Base-by-base conservation (phyloP, 2,113 vertebrate species). In the Poeciliopsis turrubarensis region DNA sequence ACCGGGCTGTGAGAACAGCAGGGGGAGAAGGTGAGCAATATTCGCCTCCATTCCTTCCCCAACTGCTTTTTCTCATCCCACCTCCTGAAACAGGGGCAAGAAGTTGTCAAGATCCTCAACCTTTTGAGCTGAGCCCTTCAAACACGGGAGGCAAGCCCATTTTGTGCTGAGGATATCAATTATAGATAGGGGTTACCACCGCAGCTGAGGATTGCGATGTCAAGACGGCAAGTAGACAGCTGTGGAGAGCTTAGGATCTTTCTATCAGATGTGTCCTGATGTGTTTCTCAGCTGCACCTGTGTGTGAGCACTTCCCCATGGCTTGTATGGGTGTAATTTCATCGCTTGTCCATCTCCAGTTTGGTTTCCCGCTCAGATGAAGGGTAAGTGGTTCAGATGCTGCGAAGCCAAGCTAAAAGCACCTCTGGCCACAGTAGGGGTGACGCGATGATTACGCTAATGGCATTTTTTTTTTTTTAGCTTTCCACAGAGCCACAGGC, bases 121-220 rank as follows among this genome's bases (percentile, higher is more conserved):
- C 96, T 97, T 57, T 97, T 97, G 95, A 97, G 96, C 95, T 93
- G 95, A 92, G 96, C 95, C 96, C 96, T 97, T 96, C 96, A 98
- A 95, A 97, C 95, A 95, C 94, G 95, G 96, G 95, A 94, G 26
- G 95, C 93, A 97, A 57, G 95, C 96, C 96, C 95, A 97, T 98
- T 99, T 95, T 96, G 93, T 89, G 90, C 95, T 86, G 95, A 97
- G 97, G 97, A 98, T 98, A 98, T 98, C 97, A 99, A 99, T 99
- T 99, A 98, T 99, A 98, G 98, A 99, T 99, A 98, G 97, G 94
- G 97, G 95, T 96, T 96, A 96, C 95, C 96, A 95, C 94, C 95
- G 95, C 96, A 88, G 94, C 94, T 84, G 95, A 94, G 92, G 92
- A 94, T 96, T 89, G 95, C 91, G 91, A 96, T 98, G 97, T 98